phyloP scores from a whole-genome alignment of 2,888 invertebrate genomes.

The Osmoderma eremita region DNA sequence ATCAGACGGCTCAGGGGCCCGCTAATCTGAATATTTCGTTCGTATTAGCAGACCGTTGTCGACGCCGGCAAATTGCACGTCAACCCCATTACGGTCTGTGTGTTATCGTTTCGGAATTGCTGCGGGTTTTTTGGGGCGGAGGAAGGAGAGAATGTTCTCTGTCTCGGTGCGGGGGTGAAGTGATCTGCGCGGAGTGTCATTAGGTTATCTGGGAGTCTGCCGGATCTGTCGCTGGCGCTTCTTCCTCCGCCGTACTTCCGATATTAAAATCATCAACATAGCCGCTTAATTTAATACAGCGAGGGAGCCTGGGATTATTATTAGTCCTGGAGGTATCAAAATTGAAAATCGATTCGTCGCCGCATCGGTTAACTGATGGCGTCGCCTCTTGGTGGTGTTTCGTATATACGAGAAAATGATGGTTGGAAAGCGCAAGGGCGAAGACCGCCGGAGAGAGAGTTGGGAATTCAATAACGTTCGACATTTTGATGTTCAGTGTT shows the following conservation, averaged over 20 bases:
- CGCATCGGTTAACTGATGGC: not conserved
- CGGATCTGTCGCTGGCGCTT: constrained; percentile 13
- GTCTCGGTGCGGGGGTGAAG: not conserved
- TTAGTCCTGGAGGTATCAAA: constrained; percentile 21
- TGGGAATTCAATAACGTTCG: no score
- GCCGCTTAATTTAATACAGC: constrained; percentile 32
- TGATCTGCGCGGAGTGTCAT: constrained; percentile 35
- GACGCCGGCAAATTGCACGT: constrained; percentile 30
- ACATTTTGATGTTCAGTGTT: no score
- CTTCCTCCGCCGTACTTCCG: constrained; percentile 11
- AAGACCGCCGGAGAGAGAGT: no score
- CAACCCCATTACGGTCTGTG: constrained; percentile 30
- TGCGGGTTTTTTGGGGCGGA: constrained; percentile 26
- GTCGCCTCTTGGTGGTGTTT: no score
- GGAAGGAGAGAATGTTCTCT: not conserved
- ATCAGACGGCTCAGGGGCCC: not conserved
- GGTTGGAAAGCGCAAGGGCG: no score
- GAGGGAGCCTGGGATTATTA: constrained; percentile 18
- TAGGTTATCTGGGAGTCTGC: constrained; percentile 32
- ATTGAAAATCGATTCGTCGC: constrained; percentile 29
- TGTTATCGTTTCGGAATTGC: constrained; percentile 39
- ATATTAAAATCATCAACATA: constrained; percentile 37
- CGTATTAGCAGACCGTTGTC: constrained; percentile 32
- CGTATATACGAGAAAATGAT: no score
- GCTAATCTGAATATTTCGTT: constrained; percentile 30